Conservation (phyloP, 2,797 vertebrate species). For the Onychomys arenicola region DNA sequence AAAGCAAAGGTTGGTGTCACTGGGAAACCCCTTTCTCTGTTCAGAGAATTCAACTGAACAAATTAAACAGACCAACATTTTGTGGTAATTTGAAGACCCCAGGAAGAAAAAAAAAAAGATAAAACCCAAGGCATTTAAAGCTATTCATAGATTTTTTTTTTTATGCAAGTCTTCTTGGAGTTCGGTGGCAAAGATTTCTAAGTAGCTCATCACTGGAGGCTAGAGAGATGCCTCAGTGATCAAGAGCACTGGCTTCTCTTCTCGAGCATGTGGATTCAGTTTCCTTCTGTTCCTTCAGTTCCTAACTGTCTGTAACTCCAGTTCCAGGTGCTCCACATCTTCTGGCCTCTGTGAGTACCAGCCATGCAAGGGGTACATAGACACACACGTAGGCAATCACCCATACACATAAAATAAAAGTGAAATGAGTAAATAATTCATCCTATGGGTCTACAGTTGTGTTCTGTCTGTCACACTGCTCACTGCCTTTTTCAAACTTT, state of each 20-base stretch:
- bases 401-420: not conserved
- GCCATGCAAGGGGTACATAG: not conserved
- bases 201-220: not conserved
- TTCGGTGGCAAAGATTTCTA: constrained; percentile 23
- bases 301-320: not conserved
- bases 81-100: constrained; percentile 27
- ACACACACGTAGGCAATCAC: not conserved
- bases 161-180: not conserved
- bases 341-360: not conserved
- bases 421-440: not conserved
- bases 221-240: not conserved
- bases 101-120: not conserved
- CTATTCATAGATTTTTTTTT: constrained; percentile 38
- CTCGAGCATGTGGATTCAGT: not conserved
- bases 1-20: not conserved
- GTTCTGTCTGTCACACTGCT: not conserved
- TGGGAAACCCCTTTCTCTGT: not conserved
- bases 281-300: not conserved
- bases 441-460: constrained; percentile 33
- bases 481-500: not conserved
- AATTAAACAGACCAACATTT: constrained; percentile 28
- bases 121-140: not conserved
- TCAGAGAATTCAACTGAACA: constrained; percentile 44
- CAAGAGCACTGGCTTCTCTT: not conserved
- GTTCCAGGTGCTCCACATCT: not conserved